A percentile compares a stretch with the other conserved stretches of the same genome.
Evolutionary conservation across 1,140 invertebrate species (phyloP).

Genomic region (Sinonovacula constricta): DNA sequence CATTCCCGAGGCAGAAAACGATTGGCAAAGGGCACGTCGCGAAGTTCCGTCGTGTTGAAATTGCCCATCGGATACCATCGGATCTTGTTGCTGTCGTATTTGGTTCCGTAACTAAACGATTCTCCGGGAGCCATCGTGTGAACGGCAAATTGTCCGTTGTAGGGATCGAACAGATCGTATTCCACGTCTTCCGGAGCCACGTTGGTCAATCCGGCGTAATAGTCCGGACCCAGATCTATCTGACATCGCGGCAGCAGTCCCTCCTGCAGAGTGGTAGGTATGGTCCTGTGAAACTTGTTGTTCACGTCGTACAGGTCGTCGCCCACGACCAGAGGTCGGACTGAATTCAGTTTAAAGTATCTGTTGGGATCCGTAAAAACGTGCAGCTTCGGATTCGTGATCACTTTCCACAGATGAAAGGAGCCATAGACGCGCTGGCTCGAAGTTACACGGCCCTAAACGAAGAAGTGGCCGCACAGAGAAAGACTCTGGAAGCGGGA

Average conservation of each 20-base stretch:
- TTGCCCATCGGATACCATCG: slow-evolving; percentile 2
- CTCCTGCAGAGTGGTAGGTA: not conserved
- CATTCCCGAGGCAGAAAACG: not conserved
- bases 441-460: too few species aligned
- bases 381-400: too few species aligned
- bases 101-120: not conserved
- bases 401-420: too few species aligned
- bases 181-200: not conserved
- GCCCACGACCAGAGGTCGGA: not conserved
- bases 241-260: not conserved
- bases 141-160: not conserved
- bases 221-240: not conserved
- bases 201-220: not conserved
- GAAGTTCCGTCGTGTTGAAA: not conserved
- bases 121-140: not conserved
- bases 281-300: not conserved
- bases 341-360: not conserved
- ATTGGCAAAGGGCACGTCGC: slow-evolving; percentile 2
- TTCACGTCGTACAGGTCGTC: not conserved
- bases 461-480: too few species aligned
- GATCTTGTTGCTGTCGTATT: not conserved
- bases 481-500: too few species aligned
- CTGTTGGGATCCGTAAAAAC: slow-evolving; percentile 7
- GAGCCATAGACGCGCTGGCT: too few species aligned
- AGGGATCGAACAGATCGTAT: not conserved